Base-by-base conservation (phyloP, 2,797 vertebrate species). In the Poecilia wingei region DNA sequence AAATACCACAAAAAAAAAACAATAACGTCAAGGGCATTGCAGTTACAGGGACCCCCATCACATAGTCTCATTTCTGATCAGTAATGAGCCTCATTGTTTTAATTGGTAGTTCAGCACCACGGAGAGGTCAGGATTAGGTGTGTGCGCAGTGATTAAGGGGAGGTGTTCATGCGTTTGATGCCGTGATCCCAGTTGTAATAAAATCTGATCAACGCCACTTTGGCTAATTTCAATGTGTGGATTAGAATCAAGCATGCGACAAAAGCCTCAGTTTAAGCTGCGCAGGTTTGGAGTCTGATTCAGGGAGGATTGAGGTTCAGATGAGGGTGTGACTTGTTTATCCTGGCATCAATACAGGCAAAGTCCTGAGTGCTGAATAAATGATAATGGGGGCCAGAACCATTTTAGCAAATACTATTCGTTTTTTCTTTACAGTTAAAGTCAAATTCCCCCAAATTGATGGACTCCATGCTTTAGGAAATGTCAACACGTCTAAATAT, bases 61-160 rank as follows among this genome's bases (percentile, higher is more conserved):
- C 28, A 3, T 57, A 46, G 2, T 12, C 13, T 59, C 55, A 53
- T 25, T 10, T 12, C 22, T 41, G 31, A 43, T 14, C 66, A 10
- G 1, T 72, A 20, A 82, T 68, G 28, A 57, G 6, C 51, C 69
- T 0, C 28, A 61, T 79, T 84, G 79, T 87, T 87, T 83, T 77
- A 87, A 87, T 81, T 49, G 53, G 1, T 85, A 6, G 25, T 93
- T 94, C 90, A 93, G 93, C 84, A 93, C 93, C 93, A 91, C 80
- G 92, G 92, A 94, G 88, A 93, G 91, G 86, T 93, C 93, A 89
- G 45, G 74, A 51, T 84, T 55, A 59, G 80, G 77, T 75, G 75
- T 79, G 77, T 41, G 66, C 39, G 41, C 74, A 57, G 46, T 75
- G 74, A 76, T 90, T 75, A 45, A 59, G 76, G 22, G 36, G 71